phyloP scores from a whole-genome alignment of 2,797 vertebrate species.

The Tolypeutes matacus region DNA sequence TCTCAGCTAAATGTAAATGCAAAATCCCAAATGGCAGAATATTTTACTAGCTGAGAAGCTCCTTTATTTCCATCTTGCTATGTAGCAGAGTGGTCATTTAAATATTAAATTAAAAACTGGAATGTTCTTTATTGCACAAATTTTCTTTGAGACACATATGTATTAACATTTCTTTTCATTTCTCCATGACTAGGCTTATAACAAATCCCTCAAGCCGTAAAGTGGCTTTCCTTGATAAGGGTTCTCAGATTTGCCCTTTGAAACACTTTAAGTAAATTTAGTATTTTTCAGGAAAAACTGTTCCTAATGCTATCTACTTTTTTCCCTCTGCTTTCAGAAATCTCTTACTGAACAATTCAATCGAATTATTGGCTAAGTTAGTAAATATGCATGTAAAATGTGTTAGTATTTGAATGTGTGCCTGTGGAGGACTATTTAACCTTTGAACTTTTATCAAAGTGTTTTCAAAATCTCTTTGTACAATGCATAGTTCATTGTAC shows the following conservation, averaged over 20 bases:
- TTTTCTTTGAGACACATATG: slow-evolving; percentile 37
- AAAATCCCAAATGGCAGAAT: background rate
- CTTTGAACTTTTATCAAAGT: background rate
- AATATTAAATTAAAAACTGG: slow-evolving; percentile 61
- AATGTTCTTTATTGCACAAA: slow-evolving; percentile 8
- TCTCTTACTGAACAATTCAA: background rate
- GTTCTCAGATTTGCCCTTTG: slow-evolving; percentile 8
- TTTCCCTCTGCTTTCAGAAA: background rate
- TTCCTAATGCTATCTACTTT: background rate
- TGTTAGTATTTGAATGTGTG: background rate
- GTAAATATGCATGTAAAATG: background rate
- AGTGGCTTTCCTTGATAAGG: background rate
- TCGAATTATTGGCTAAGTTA: background rate
- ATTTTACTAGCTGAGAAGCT: background rate
- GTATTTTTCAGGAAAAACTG: background rate
- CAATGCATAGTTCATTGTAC: background rate
- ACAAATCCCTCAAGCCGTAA: slow-evolving; percentile 22
- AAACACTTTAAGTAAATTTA: slow-evolving; percentile 48
- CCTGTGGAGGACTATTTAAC: background rate
- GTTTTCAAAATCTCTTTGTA: background rate
- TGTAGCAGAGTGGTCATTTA: background rate
- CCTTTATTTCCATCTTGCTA: background rate
- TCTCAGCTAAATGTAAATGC: background rate
- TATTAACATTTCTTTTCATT: slow-evolving; percentile 56
- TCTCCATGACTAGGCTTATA: background rate